A percentile compares a stretch with the other conserved stretches of the same genome.
Conservation (phyloP, 2,888 invertebrate genomes). For the Lycia hirtaria region DNA sequence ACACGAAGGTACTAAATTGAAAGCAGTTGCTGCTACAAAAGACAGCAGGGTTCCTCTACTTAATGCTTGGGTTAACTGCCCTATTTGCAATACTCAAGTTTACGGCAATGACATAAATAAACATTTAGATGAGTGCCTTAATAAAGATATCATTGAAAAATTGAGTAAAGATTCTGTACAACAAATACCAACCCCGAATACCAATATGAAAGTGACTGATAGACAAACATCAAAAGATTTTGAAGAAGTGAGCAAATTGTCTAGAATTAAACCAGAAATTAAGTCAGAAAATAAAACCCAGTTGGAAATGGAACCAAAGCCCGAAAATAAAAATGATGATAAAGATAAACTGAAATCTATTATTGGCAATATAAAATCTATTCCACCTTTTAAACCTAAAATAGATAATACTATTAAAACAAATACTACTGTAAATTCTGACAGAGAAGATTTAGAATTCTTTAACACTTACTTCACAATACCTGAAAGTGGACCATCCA, state of each 20-base stretch:
- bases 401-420: conserved; percentile 7
- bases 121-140: conserved; percentile 79
- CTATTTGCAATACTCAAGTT: conserved; percentile 74
- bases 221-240: background rate
- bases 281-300: conserved; percentile 2
- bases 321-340: no score
- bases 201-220: background rate
- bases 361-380: conserved; percentile 6
- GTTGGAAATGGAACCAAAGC: no score
- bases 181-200: conserved; percentile 2
- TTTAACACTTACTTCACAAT: conserved; percentile 5
- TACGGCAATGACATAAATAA: conserved; percentile 64
- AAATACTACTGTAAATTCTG: conserved; percentile 1
- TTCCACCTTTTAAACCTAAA: conserved; percentile 9
- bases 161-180: conserved; percentile 45
- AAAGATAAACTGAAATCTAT: conserved; percentile 8
- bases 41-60: conserved; percentile 48
- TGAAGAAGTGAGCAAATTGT: background rate
- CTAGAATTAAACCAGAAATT: conserved; percentile 1
- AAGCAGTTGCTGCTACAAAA: conserved; percentile 46
- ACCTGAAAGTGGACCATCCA: conserved; percentile 7
- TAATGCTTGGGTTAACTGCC: conserved; percentile 69
- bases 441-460: conserved; percentile 4
- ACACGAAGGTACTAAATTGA: conserved; percentile 52
- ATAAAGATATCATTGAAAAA: conserved; percentile 65